These are phyloP conservation scores for Hemicordylus capensis DNA, from an alignment of 2,113 vertebrate genomes.

Conservation along the genomic window DNA sequence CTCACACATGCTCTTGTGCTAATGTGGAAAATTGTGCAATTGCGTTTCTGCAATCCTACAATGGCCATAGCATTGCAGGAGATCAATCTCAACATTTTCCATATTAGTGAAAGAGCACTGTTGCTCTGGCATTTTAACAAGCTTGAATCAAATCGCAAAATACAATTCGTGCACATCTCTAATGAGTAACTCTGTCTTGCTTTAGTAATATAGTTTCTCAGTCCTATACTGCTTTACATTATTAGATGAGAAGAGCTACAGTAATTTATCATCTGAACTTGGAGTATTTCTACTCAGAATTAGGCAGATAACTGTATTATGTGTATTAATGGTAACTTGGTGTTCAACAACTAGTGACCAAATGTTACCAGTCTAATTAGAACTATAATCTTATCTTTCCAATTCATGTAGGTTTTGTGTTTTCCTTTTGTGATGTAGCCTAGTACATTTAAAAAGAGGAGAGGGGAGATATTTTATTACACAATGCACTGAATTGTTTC, in stretches of 20 bases:
- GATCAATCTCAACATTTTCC: no score
- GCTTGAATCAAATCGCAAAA: no score
- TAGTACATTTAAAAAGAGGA: neutral
- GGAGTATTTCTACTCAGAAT: slow-evolving; percentile 25
- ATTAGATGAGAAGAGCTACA: slow-evolving; percentile 47
- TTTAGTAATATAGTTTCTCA: neutral
- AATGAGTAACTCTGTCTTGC: neutral
- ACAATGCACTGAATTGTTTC: neutral
- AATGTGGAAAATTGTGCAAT: no score
- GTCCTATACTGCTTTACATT: slow-evolving; percentile 1
- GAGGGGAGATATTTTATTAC: neutral
- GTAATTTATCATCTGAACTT: slow-evolving; percentile 51
- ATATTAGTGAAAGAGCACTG: no score
- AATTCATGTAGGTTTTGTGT: neutral
- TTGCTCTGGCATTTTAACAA: no score
- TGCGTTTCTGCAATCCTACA: no score
- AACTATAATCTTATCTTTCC: neutral
- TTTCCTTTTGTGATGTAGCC: neutral
- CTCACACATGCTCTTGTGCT: no score
- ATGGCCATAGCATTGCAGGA: no score
- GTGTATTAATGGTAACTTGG: slow-evolving; percentile 3
- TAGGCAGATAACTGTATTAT: neutral
- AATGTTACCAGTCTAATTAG: slow-evolving; percentile 5
- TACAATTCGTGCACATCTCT: no score
- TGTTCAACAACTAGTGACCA: slow-evolving; percentile 21